phyloP scores from a whole-genome alignment of 2,113 vertebrate species.

The Danionella cerebrum region DNA sequence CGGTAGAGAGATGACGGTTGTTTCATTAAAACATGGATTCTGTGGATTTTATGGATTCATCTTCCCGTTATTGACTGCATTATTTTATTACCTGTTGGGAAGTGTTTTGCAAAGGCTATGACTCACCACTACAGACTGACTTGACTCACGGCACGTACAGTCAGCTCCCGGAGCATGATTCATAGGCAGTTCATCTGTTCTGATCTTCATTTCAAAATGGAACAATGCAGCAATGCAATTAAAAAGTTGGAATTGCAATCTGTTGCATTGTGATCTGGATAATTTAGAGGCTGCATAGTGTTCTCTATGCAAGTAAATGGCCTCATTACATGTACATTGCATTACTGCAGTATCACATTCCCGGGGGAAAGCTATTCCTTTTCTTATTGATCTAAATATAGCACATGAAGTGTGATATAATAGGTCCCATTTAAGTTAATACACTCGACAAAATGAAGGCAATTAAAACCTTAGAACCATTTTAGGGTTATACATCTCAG shows the following conservation, averaged over 20 bases:
- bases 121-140: not conserved
- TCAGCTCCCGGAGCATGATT: not conserved
- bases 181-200: not conserved
- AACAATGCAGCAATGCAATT: not conserved
- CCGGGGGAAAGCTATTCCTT: not conserved
- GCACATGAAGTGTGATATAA: not conserved
- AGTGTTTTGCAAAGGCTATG: not conserved
- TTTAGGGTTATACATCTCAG: not conserved
- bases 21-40: too few relatives aligned
- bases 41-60: too few relatives aligned
- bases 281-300: not conserved
- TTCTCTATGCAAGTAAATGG: not conserved
- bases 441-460: not conserved
- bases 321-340: not conserved
- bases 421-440: not conserved
- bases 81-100: not conserved
- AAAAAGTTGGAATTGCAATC: not conserved
- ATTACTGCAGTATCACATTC: not conserved
- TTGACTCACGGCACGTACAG: not conserved
- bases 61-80: not conserved
- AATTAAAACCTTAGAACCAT: not conserved
- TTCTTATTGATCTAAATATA: not conserved
- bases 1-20: too few relatives aligned
- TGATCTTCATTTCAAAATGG: not conserved
- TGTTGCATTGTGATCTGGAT: not conserved